phyloP scores from a whole-genome alignment of 35 echinoderm and acorn worm genomes.

The Anneissia japonica region DNA sequence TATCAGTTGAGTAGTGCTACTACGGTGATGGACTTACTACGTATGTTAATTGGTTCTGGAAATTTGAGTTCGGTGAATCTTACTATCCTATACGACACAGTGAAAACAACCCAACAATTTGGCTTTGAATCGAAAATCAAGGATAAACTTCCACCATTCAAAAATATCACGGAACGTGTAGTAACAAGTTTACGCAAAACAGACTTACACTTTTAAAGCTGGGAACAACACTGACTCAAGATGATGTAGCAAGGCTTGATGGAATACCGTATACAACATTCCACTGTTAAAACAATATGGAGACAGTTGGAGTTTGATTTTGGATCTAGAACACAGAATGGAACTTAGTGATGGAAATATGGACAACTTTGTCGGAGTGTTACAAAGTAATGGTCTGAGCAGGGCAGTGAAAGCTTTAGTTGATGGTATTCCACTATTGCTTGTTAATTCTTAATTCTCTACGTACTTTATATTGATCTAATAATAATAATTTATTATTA shows the following conservation, averaged over 20 bases:
- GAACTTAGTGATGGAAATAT: not conserved
- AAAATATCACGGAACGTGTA: not conserved
- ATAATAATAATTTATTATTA: no score
- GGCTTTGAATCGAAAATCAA: not conserved
- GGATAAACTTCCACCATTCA: not conserved
- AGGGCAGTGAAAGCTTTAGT: not conserved
- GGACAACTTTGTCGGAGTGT: not conserved
- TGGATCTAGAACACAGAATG: not conserved
- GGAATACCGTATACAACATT: not conserved
- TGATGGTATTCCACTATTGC: no score
- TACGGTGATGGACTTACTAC: no score
- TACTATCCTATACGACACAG: not conserved
- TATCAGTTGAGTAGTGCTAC: no score
- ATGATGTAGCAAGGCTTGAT: not conserved
- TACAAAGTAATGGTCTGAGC: not conserved
- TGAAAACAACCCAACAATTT: not conserved
- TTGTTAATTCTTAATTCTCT: no score
- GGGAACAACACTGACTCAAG: not conserved
- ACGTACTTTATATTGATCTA: no score
- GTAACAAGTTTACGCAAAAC: not conserved
- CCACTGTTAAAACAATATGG: not conserved
- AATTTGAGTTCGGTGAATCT: not conserved
- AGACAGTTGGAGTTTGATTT: not conserved
- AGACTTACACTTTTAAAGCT: not conserved
- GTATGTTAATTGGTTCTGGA: no score